These are phyloP conservation scores for Procambarus virginalis DNA, from an alignment of 1,140 invertebrate genomes.

Conservation along the genomic window DNA sequence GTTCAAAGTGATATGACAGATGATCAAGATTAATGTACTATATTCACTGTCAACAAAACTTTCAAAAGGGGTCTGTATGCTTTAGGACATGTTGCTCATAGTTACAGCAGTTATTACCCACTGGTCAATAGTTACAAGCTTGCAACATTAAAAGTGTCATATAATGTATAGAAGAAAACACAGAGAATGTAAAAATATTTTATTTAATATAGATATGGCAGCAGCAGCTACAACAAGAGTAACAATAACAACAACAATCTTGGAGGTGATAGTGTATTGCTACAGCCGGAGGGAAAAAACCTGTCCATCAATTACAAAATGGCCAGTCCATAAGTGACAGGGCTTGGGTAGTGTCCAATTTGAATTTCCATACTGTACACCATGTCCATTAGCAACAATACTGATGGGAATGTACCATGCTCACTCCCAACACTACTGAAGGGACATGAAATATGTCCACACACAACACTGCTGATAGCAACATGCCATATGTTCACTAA, in stretches of 20 bases:
- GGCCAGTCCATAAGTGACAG: not conserved
- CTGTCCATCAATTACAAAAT: not conserved
- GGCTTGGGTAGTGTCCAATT: not conserved
- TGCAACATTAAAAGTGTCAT: too few relatives aligned
- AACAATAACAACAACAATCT: slow-evolving; percentile 62
- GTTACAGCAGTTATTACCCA: too few relatives aligned
- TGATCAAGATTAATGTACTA: too few relatives aligned
- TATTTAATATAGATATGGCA: slow-evolving; percentile 56
- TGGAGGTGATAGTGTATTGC: slow-evolving; percentile 57
- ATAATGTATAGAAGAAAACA: not conserved
- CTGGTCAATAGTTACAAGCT: too few relatives aligned
- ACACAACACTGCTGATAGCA: not conserved
- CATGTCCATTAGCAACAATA: not conserved
- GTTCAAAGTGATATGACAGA: too few relatives aligned
- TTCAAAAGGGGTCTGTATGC: too few relatives aligned
- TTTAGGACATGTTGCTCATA: too few relatives aligned
- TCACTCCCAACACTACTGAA: not conserved
- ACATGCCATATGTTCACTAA: not conserved
- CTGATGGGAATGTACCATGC: not conserved
- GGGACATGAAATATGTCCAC: too few relatives aligned
- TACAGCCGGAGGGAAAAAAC: slow-evolving; percentile 53
- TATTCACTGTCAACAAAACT: too few relatives aligned
- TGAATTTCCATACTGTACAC: not conserved
- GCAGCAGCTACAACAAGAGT: slow-evolving; percentile 59
- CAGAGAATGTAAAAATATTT: slow-evolving; percentile 39